These are phyloP conservation scores for Hirundichthys speculiger DNA, from an alignment of 2,113 vertebrate genomes.

Conservation along the genomic window DNA sequence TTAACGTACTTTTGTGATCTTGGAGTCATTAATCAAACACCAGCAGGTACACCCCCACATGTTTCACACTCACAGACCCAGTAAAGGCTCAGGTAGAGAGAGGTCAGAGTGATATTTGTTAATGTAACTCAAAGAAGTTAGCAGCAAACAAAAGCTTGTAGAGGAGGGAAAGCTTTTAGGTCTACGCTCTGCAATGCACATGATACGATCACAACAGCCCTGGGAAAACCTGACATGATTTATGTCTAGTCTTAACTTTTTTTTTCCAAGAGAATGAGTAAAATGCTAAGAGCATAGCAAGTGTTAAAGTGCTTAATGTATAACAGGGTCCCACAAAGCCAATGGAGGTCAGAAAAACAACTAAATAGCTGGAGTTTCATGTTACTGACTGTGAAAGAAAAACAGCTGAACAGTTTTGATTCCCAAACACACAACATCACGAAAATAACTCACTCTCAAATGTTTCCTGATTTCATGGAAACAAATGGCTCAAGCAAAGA, in stretches of 20 bases:
- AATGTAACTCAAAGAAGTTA: conserved; percentile 37
- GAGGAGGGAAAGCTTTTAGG: conserved; percentile 6
- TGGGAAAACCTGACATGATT: not conserved
- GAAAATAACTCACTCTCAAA: no score
- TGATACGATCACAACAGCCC: conserved; percentile 1
- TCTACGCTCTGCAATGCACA: conserved; percentile 1
- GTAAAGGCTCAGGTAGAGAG: conserved; percentile 35
- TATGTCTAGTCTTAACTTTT: not conserved
- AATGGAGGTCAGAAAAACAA: no score
- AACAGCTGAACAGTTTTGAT: no score
- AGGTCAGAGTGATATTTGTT: conserved; percentile 63
- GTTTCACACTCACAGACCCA: conserved; percentile 38
- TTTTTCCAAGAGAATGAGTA: conserved; percentile 1
- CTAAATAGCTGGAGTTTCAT: conserved; percentile 1
- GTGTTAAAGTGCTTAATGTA: not conserved
- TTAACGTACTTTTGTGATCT: conserved; percentile 75
- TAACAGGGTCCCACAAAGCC: not conserved
- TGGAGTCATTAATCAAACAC: conserved; percentile 70
- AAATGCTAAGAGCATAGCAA: conserved; percentile 1
- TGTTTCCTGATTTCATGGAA: no score
- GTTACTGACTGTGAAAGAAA: not conserved
- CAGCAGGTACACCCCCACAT: conserved; percentile 38
- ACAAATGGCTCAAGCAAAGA: no score
- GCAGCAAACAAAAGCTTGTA: conserved; percentile 17
- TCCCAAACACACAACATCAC: no score